Base-by-base conservation (phyloP, 2,113 vertebrate species). In the Rattus rattus region DNA sequence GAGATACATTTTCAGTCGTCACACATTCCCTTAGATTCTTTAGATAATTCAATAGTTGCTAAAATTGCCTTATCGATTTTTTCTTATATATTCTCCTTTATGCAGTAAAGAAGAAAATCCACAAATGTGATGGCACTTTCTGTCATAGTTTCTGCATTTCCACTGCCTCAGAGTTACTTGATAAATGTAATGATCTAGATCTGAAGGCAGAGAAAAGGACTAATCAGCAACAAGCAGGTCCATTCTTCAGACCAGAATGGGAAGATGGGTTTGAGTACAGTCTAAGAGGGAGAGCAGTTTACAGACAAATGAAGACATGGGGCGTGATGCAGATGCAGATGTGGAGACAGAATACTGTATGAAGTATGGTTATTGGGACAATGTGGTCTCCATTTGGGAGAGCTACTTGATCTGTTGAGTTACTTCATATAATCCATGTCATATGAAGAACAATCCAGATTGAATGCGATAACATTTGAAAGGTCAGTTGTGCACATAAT, bases 391-490 rank as follows among this genome's bases (percentile, higher is more conserved):
- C 12, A 88, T 14, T 88, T 14, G 19, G 67, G 33, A 52, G 3
- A 87, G 1, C 10, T 33, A 70, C 30, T 7, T 70, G 5, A 24
- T 69, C 12, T 14, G 5, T 87, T 69, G 19, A 36, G 11, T 54
- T 24, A n/a, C 12, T 26, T 88, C 70, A 19, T 69, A 49, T 24
- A n/a, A 70, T n/a, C 24, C 0, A 24, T n/a, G 65, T 47, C 63
- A 52, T 36, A 47, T 49, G 43, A 70, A 70, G 6, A 70, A 0
- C 12, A 16, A 19, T 88, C 1, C 47, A 88, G 33, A 26, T 70
- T 5, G 3, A 0, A 52, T 24, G 10, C 0, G 22, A 33, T 0
- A 70, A 33, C n/a, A 12, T n/a, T n/a, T 70, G 20, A 2, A 4
- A 52, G 6, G 30, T 52, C 24, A 70, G 11, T 52, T 70, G 33